phyloP scores from a whole-genome alignment of 2,113 vertebrate species.

The Theristicus caerulescens region DNA sequence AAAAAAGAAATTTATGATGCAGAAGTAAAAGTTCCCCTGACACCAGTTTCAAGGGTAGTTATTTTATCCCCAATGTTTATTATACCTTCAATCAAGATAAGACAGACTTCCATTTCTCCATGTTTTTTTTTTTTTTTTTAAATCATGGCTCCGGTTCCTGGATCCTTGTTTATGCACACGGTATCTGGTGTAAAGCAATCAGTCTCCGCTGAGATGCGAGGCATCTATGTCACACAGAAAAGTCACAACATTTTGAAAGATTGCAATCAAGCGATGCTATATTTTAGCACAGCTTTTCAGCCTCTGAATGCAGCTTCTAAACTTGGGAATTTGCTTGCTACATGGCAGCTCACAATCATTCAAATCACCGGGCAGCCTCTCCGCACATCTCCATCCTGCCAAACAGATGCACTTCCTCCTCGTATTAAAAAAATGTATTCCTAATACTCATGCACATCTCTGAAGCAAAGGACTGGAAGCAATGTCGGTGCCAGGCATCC shows the following conservation, averaged over 20 bases:
- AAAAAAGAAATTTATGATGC: neutral
- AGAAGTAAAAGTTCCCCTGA: neutral
- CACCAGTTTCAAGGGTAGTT: neutral
- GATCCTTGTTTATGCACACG: neutral
- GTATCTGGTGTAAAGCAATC: neutral
- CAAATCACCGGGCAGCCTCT: neutral
- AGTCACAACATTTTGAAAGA: neutral
- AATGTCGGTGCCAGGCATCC: neutral
- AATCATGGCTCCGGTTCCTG: neutral
- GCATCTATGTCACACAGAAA: neutral
- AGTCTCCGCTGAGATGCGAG: neutral
- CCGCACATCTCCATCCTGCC: neutral
- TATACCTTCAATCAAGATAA: neutral
- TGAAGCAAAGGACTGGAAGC: neutral
- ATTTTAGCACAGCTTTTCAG: neutral
- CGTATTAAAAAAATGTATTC: neutral
- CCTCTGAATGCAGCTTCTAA: neutral
- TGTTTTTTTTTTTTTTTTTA: neutral
- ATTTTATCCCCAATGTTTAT: neutral
- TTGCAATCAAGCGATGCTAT: neutral
- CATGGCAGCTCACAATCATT: neutral
- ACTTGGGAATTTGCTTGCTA: neutral
- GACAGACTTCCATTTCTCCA: neutral
- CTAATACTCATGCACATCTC: neutral
- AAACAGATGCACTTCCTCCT: neutral